phyloP scores from a whole-genome alignment of 1,140 invertebrate species.

The Calycopis cecrops region DNA sequence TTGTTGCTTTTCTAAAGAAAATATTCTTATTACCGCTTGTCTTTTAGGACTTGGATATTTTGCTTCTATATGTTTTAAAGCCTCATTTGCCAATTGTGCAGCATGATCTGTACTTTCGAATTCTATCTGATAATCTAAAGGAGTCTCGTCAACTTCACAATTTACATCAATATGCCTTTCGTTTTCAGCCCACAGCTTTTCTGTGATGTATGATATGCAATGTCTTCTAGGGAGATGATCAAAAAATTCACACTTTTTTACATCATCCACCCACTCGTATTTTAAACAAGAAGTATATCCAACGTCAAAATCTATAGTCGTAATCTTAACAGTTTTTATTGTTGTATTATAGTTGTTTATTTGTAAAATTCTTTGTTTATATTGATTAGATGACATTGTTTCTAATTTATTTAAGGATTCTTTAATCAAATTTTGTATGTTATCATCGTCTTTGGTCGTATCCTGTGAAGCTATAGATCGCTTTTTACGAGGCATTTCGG shows the following conservation, averaged over 20 bases:
- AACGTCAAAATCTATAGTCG: conserved; percentile 59
- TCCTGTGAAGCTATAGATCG: conserved; percentile 30
- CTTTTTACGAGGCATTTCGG: conserved; percentile 26
- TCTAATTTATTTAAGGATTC: conserved; percentile 53
- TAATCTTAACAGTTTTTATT: conserved; percentile 44
- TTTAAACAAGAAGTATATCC: conserved; percentile 62
- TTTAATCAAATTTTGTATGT: conserved; percentile 41
- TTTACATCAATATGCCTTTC: conserved; percentile 68
- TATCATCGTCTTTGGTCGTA: conserved; percentile 30
- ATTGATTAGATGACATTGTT: conserved; percentile 45
- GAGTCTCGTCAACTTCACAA: conserved; percentile 65
- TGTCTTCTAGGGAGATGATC: conserved; percentile 53
- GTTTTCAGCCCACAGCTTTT: conserved; percentile 77
- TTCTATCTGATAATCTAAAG: conserved; percentile 45
- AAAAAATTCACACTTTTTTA: conserved; percentile 50
- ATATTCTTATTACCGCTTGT: conserved; percentile 63
- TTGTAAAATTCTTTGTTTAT: conserved; percentile 48
- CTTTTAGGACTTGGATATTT: conserved; percentile 59
- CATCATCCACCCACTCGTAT: conserved; percentile 48
- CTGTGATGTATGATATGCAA: conserved; percentile 77
- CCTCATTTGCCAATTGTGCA: conserved; percentile 47
- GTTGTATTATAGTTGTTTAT: conserved; percentile 51
- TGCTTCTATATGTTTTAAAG: conserved; percentile 62
- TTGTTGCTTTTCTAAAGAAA: conserved; percentile 58
- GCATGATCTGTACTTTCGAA: conserved; percentile 48